Conservation (phyloP, 2,888 invertebrate species). For the Prosopocoilus inquinatus region DNA sequence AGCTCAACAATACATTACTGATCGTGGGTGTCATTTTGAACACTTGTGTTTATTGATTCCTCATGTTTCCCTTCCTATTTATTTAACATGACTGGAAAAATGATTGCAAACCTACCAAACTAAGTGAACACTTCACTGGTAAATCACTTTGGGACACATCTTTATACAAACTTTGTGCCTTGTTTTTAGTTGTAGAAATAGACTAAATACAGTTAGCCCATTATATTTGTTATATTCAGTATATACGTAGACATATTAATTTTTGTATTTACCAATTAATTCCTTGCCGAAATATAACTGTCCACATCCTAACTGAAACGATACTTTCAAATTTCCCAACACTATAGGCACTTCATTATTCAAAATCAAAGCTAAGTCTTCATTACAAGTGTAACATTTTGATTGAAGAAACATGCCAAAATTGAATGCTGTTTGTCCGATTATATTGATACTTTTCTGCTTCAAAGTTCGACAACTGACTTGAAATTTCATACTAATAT, state of each 20-base stretch:
- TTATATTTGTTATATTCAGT: background rate
- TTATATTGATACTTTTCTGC: conserved; percentile 47
- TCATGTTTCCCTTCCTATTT: too few species aligned
- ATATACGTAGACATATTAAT: background rate
- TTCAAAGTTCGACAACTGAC: conserved; percentile 50
- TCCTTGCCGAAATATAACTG: conserved; percentile 54
- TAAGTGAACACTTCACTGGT: too few species aligned
- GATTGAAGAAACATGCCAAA: conserved; percentile 43
- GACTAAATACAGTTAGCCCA: background rate
- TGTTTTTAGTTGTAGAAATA: background rate
- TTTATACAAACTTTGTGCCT: too few species aligned
- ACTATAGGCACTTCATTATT: conserved; percentile 49
- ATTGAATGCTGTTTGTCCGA: conserved; percentile 50
- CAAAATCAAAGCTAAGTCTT: conserved; percentile 46
- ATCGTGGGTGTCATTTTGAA: too few species aligned
- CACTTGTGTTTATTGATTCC: too few species aligned
- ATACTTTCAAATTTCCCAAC: conserved; percentile 50
- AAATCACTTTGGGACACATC: too few species aligned
- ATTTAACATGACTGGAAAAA: too few species aligned
- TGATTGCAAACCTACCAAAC: too few species aligned
- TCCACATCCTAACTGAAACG: conserved; percentile 52
- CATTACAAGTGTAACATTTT: conserved; percentile 44
- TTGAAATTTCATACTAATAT: conserved; percentile 48
- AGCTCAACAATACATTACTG: too few species aligned
- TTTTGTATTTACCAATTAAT: conserved; percentile 46